Conservation (phyloP, 1,140 invertebrate genomes). For the Aphelenchoides avenae region DNA sequence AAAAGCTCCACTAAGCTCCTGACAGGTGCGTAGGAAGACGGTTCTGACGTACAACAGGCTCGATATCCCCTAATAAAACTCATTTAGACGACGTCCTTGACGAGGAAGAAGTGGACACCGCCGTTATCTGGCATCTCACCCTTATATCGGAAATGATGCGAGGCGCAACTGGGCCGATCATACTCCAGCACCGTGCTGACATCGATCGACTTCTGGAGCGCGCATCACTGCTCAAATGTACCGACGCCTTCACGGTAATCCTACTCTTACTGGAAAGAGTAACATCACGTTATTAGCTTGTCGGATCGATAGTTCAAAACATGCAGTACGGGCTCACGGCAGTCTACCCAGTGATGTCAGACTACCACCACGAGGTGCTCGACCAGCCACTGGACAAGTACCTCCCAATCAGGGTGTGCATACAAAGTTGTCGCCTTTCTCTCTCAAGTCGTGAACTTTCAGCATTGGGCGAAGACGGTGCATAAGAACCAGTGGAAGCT, state of each 20-base stretch:
- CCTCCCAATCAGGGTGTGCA: conserved; percentile 69
- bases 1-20: conserved; percentile 61
- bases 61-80: background rate
- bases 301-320: conserved; percentile 60
- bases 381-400: conserved; percentile 69
- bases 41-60: conserved; percentile 17
- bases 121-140: conserved; percentile 48
- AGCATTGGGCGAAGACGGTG: conserved; percentile 76
- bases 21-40: conserved; percentile 49
- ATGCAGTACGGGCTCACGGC: conserved; percentile 66
- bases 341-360: conserved; percentile 66
- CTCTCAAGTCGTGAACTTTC: conserved; percentile 22
- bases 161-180: conserved; percentile 13
- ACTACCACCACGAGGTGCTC: conserved; percentile 61
- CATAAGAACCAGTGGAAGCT: conserved; percentile 69
- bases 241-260: conserved; percentile 31
- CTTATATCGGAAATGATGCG: conserved; percentile 32
- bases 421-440: too few relatives aligned
- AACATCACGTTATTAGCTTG: conserved; percentile 16
- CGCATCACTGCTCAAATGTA: conserved; percentile 32
- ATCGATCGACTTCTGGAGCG: conserved; percentile 25
- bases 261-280: conserved; percentile 9
- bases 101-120: conserved; percentile 51
- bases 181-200: conserved; percentile 17
- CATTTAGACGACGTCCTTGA: conserved; percentile 43